phyloP scores from a whole-genome alignment of 2,113 vertebrate genomes.

The Tinamus guttatus region DNA sequence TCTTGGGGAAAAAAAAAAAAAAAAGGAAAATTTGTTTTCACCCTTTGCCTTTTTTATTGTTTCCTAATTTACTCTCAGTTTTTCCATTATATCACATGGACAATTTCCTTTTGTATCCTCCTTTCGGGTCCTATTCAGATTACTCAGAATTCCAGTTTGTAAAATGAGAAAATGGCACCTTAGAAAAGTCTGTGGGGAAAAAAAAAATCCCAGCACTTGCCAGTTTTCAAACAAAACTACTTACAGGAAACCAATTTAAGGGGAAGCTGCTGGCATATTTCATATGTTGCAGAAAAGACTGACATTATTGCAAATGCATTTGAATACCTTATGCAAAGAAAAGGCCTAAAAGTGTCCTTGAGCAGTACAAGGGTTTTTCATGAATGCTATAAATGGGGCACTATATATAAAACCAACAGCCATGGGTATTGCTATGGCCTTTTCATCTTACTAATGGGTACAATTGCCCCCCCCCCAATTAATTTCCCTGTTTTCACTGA shows the following conservation, averaged over 20 bases:
- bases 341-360: conserved; percentile 44
- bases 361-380: conserved; percentile 40
- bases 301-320: conserved; percentile 53
- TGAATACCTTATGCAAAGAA: conserved; percentile 40
- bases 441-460: not conserved
- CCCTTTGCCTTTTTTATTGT: conserved; percentile 46
- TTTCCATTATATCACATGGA: conserved; percentile 35
- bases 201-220: conserved; percentile 6
- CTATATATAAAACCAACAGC: not conserved
- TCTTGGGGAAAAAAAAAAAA: not conserved
- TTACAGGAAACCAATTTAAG: conserved; percentile 39
- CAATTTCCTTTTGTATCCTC: conserved; percentile 27
- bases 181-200: conserved; percentile 3
- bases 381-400: not conserved
- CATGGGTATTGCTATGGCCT: not conserved
- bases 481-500: not conserved
- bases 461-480: not conserved
- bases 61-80: conserved; percentile 43
- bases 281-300: conserved; percentile 44
- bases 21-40: conserved; percentile 43
- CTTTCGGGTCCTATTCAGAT: conserved; percentile 2
- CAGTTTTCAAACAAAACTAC: conserved; percentile 69
- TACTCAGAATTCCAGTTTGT: conserved; percentile 15
- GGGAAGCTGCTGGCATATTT: conserved; percentile 41
- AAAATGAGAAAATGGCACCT: conserved; percentile 43